Evolutionary conservation across 92 coral and sea anemone genomes (phyloP).

Genomic region (Phenganax subtilis): DNA sequence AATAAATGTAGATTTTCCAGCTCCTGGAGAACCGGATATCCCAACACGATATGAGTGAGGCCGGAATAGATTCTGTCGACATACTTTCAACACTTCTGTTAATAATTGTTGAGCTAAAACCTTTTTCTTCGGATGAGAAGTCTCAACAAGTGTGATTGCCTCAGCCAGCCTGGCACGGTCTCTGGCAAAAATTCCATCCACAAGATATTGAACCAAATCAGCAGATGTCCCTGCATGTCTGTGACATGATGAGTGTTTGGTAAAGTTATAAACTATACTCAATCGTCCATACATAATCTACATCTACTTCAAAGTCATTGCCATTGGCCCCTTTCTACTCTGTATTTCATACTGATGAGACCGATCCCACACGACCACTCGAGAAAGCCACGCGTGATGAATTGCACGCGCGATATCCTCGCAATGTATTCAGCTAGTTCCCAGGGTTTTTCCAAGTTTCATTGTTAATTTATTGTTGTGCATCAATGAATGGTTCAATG

Average conservation of each 20-base stretch:
- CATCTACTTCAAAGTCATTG: neutral
- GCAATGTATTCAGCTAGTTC: neutral
- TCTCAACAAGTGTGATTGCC: conserved; percentile 86
- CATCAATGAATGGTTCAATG: too few species aligned
- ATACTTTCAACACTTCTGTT: conserved; percentile 62
- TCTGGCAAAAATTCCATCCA: conserved; percentile 68
- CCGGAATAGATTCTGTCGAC: conserved; percentile 60
- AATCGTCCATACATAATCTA: conserved; percentile 16
- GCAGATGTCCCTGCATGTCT: conserved; percentile 19
- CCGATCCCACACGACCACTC: too few species aligned
- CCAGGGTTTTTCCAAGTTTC: neutral
- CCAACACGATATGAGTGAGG: conserved; percentile 77
- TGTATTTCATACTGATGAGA: neutral
- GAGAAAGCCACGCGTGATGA: too few species aligned
- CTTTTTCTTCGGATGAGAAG: conserved; percentile 80
- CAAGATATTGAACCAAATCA: neutral
- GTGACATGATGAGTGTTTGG: neutral
- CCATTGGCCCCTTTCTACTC: neutral
- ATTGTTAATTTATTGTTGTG: too few species aligned
- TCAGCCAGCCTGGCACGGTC: conserved; percentile 75
- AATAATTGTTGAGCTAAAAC: conserved; percentile 78
- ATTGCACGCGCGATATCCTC: neutral
- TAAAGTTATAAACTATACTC: neutral
- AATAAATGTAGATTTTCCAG: conserved; percentile 92
- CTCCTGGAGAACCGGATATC: conserved; percentile 93